phyloP scores from a whole-genome alignment of 2,797 vertebrate species.

The Pangasius larnaudii region DNA sequence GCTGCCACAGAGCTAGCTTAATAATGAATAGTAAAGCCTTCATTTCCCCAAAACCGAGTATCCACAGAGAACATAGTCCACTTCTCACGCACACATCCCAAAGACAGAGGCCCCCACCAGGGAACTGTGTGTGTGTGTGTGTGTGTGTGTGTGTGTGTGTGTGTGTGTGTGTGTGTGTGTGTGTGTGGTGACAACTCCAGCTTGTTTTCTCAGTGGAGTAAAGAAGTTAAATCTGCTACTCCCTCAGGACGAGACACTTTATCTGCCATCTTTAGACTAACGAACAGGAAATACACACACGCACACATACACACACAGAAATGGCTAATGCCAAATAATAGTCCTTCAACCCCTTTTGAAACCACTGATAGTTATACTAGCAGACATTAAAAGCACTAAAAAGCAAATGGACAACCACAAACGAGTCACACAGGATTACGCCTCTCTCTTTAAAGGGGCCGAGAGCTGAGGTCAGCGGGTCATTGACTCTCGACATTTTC shows the following conservation, averaged over 20 bases:
- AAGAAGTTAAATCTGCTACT: conserved; percentile 55
- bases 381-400: conserved; percentile 37
- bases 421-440: conserved; percentile 15
- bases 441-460: conserved; percentile 20
- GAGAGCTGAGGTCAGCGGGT: conserved; percentile 33
- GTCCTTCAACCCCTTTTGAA: conserved; percentile 9
- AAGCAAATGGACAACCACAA: conserved; percentile 25
- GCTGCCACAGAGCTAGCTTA: conserved; percentile 75
- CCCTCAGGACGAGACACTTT: conserved; percentile 57
- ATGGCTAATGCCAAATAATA: conserved; percentile 30
- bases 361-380: conserved; percentile 36
- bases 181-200: conserved; percentile 37
- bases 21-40: conserved; percentile 84
- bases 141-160: conserved; percentile 21
- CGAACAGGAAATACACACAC: conserved; percentile 43
- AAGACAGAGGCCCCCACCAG: conserved; percentile 58
- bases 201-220: conserved; percentile 52
- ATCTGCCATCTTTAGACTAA: conserved; percentile 56
- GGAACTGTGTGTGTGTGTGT: conserved; percentile 36
- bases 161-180: conserved; percentile 36
- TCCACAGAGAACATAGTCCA: conserved; percentile 59
- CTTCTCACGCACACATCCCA: conserved; percentile 80
- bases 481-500: conserved; percentile 42
- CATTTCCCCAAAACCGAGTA: conserved; percentile 75
- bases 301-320: conserved; percentile 22